Conservation (phyloP, 2,888 invertebrate species). For the Eristalis pertinax region DNA sequence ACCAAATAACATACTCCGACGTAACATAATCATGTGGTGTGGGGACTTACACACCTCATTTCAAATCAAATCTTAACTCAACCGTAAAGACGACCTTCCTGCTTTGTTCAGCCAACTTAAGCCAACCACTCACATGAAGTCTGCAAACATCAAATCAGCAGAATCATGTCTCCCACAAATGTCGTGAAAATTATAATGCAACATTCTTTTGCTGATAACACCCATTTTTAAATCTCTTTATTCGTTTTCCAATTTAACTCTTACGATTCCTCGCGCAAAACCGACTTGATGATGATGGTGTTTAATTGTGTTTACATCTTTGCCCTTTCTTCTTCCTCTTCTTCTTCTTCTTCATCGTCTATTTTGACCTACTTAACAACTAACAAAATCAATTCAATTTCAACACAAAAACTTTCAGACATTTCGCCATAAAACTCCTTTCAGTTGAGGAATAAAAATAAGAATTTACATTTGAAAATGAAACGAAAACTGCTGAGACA, state of each 20-base stretch:
- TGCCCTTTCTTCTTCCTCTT: neutral
- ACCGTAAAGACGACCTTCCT: no score
- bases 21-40: no score
- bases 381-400: neutral
- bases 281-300: neutral
- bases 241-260: neutral
- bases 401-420: neutral
- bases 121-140: no score
- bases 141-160: no score
- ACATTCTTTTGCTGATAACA: no score
- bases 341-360: neutral
- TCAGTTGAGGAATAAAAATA: neutral
- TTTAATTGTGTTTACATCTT: neutral
- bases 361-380: neutral
- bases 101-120: no score
- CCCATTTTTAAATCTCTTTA: no score
- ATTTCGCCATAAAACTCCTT: neutral
- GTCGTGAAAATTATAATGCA: no score
- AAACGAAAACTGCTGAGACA: neutral
- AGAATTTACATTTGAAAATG: constrained; percentile 1
- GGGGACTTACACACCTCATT: no score
- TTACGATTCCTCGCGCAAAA: neutral
- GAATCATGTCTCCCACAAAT: no score
- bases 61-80: no score
- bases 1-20: no score